A percentile compares a stretch with the other conserved stretches of the same genome.
Evolutionary conservation across 2,113 vertebrate genomes (phyloP).

Genomic region (Anoura caudifer): DNA sequence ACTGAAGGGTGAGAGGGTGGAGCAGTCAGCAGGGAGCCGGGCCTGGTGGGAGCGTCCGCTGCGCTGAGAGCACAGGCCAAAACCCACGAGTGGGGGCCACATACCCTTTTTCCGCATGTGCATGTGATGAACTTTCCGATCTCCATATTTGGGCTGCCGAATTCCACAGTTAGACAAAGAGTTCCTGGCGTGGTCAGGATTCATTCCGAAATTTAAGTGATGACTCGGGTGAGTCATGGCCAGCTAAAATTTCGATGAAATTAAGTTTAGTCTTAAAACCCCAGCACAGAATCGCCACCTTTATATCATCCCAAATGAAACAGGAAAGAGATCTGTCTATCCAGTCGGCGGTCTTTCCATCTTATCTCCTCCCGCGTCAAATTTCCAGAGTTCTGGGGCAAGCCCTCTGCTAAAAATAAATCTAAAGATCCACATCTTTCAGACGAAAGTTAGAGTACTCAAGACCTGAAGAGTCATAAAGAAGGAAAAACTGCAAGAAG

Average conservation of each 20-base stretch:
- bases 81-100: background rate
- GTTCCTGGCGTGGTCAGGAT: constrained; percentile 97
- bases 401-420: background rate
- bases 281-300: background rate
- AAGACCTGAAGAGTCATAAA: background rate
- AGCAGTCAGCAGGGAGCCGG: background rate
- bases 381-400: background rate
- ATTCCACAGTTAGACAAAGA: constrained; percentile 99
- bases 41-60: background rate
- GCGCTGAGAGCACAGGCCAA: background rate
- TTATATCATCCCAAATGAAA: background rate
- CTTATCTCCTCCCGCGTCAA: background rate
- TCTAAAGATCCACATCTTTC: background rate
- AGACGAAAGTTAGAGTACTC: background rate
- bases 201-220: constrained; percentile 99
- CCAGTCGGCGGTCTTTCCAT: background rate
- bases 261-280: constrained; percentile 21
- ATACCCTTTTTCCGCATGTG: constrained; percentile 98
- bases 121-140: constrained; percentile 98
- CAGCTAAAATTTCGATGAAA: constrained; percentile 82
- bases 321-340: background rate
- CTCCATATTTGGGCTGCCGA: constrained; percentile 97
- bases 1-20: background rate
- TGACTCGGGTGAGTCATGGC: constrained; percentile 99
- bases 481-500: background rate